Percentiles rank a stretch among this genome's conserved stretches.
Conservation (phyloP, 2,797 vertebrate genomes). For the Scleropages formosus region DNA sequence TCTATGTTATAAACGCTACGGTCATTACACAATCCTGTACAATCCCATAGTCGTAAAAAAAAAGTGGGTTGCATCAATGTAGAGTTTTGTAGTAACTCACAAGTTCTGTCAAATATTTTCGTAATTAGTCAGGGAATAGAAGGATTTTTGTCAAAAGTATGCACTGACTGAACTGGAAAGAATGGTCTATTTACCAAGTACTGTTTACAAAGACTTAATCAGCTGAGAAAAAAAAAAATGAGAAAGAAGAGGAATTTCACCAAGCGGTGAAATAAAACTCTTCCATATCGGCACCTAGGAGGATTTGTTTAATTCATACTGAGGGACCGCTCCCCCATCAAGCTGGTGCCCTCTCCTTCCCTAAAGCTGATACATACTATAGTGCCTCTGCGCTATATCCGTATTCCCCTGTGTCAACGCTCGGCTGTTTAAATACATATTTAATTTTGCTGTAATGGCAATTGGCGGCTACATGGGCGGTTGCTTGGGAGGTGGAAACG, state of each 20-base stretch:
- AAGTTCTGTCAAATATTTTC: conserved; percentile 7
- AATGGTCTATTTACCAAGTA: background rate
- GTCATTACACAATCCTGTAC: too few relatives aligned
- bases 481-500: conserved; percentile 8
- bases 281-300: background rate
- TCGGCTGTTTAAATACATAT: conserved; percentile 30
- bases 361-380: background rate
- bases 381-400: conserved; percentile 18
- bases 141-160: background rate
- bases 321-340: background rate
- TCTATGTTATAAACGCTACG: too few relatives aligned
- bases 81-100: background rate
- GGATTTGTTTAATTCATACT: background rate
- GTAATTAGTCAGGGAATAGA: background rate
- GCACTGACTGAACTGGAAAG: too few relatives aligned
- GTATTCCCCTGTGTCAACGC: background rate
- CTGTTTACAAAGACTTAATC: background rate
- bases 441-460: conserved; percentile 29
- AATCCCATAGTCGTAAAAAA: background rate
- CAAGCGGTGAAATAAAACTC: background rate
- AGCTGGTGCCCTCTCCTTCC: background rate
- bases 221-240: background rate
- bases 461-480: background rate
- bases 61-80: background rate
- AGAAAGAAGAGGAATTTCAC: background rate